phyloP scores from a whole-genome alignment of 2,113 vertebrate species.

The Tursiops truncatus region DNA sequence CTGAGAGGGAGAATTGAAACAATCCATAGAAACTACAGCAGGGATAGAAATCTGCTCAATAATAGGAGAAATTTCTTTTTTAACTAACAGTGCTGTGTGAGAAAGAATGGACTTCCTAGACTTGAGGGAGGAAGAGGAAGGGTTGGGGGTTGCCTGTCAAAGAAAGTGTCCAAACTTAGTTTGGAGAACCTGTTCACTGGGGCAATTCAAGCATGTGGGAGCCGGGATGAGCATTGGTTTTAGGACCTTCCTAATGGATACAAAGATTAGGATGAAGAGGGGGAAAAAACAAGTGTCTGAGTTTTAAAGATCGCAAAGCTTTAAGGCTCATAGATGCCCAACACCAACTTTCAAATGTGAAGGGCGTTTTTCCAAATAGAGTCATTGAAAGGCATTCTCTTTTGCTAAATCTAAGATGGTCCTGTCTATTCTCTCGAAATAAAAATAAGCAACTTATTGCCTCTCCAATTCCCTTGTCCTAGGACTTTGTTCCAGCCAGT shows the following conservation, averaged over 20 bases:
- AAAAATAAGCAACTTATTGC: not conserved
- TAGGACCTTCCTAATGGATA: not conserved
- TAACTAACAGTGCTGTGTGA: not conserved
- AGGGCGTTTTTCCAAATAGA: not conserved
- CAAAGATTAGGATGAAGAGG: not conserved
- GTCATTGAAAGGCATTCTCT: not conserved
- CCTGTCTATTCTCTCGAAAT: not conserved
- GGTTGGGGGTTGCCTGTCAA: not conserved
- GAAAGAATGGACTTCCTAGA: not conserved
- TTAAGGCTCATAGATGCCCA: not conserved
- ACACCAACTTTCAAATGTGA: slow-evolving; percentile 19
- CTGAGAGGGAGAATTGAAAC: not conserved
- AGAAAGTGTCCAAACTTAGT: not conserved
- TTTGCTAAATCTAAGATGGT: not conserved
- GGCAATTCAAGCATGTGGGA: not conserved
- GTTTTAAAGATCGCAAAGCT: not conserved
- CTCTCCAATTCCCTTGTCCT: not conserved
- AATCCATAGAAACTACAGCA: not conserved
- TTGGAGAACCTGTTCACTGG: not conserved
- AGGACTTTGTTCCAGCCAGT: not conserved
- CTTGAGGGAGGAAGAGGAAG: not conserved
- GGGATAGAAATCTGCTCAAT: not conserved
- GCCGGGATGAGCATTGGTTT: not conserved
- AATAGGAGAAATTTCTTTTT: not conserved
- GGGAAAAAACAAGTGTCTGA: not conserved